These are phyloP conservation scores for Silurus lanzhouensis DNA, from an alignment of 2,797 vertebrate genomes.

Conservation along the genomic window DNA sequence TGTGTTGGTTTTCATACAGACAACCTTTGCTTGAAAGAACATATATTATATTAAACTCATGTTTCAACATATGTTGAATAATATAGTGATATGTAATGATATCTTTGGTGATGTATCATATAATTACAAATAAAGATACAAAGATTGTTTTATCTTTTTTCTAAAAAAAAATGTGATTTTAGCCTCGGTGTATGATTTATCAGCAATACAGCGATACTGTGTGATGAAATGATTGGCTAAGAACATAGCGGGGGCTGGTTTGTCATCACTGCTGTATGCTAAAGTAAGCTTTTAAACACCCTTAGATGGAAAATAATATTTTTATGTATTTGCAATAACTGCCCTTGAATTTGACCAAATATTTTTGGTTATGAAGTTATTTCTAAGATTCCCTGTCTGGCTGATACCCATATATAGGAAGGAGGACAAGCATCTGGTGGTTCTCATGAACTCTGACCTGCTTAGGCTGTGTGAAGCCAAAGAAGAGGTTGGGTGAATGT, in stretches of 20 bases:
- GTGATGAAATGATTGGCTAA: background rate
- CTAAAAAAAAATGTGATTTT: background rate
- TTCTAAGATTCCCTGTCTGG: constrained; percentile 21
- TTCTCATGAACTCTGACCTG: constrained; percentile 75
- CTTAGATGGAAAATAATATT: background rate
- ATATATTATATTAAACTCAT: too few relatives aligned
- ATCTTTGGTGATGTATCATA: background rate
- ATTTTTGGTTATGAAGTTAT: constrained; percentile 20
- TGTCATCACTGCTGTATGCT: background rate
- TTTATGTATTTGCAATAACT: background rate
- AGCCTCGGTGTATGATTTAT: background rate
- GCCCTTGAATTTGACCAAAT: background rate
- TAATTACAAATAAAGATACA: background rate
- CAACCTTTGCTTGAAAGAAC: constrained; percentile 20
- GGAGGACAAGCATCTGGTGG: constrained; percentile 44
- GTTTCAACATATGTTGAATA: background rate
- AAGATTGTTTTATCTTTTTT: background rate
- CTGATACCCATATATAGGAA: constrained; percentile 36
- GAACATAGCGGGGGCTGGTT: background rate
- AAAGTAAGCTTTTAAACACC: background rate
- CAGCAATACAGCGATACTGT: background rate
- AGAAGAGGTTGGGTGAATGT: constrained; percentile 39
- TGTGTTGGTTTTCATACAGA: constrained; percentile 4
- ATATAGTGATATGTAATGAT: background rate
- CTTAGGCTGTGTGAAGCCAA: constrained; percentile 41